Base-by-base conservation (phyloP, 1,140 invertebrate genomes). In the Stenopsyche tienmushanensis region DNA sequence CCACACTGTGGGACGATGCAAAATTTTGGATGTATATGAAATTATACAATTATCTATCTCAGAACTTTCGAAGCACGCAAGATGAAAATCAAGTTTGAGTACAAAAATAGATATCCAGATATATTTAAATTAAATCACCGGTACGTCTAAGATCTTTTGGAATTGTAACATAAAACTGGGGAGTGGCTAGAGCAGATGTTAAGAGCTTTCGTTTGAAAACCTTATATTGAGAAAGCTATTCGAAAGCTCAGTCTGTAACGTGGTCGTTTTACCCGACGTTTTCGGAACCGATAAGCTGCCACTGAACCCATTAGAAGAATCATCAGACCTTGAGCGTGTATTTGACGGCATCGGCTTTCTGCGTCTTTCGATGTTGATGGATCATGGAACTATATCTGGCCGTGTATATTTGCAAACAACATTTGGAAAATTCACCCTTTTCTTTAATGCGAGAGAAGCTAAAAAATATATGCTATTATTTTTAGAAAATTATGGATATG, bases 181-280 rank as follows among this genome's bases (percentile, higher is more conserved):
- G n/a, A n/a, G n/a, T n/a, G n/a, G n/a, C n/a, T n/a, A n/a, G n/a
- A n/a, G n/a, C n/a, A n/a, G n/a, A n/a, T n/a, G n/a, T n/a, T n/a
- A n/a, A n/a, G n/a, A n/a, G n/a, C n/a, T n/a, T n/a, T n/a, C 5
- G 29, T 34, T 13, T 47, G 10, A 47, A 47, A 20, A 47, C 44
- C 44, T 15, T 18, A 15, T 15, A 9, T 47, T 20, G 44, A 47
- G 44, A 47, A 47, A 47, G 44, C 44, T 47, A 7, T 47, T 47
- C 44, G 17, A 47, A 47, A 47, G 44, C 44, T 47, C 44, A 20
- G 5, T 47, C 44, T 18, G 10, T 47, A 39, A 39, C 34, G n/a
- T n/a, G 34, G 34, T n/a, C 34, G 34, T n/a, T 39, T n/a, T 8
- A 39, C n/a, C 18, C 44, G 17, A 20, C 44, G 17, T 20, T 15